phyloP scores from a whole-genome alignment of 2,888 invertebrate species.

The Pemphredon lugubris region DNA sequence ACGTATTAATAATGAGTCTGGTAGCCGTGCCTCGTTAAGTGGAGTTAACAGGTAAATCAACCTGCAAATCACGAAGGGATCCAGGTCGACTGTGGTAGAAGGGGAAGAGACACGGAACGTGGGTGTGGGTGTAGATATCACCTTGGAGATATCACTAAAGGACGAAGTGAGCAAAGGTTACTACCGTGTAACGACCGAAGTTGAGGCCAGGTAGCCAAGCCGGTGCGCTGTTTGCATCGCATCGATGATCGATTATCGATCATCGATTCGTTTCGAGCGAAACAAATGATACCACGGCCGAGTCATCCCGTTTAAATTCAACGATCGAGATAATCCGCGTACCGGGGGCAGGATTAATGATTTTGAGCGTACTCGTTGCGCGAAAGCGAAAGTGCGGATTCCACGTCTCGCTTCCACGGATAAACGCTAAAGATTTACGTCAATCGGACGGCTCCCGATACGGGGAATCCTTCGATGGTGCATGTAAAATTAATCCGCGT shows the following conservation, averaged over 20 bases:
- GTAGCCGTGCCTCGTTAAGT: slow-evolving; percentile 52
- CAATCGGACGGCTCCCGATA: neutral
- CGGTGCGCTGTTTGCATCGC: neutral
- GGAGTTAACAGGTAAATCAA: slow-evolving; percentile 54
- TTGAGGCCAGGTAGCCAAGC: too few species aligned
- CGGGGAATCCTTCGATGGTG: slow-evolving; percentile 1
- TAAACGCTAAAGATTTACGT: neutral
- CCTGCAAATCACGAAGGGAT: slow-evolving; percentile 44
- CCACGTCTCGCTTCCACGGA: neutral
- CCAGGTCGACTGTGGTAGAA: slow-evolving; percentile 22
- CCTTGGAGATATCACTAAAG: slow-evolving; percentile 16
- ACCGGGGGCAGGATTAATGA: too few species aligned
- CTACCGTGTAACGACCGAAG: slow-evolving; percentile 54
- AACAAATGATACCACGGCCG: too few species aligned
- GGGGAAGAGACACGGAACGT: slow-evolving; percentile 18
- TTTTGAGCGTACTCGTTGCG: neutral
- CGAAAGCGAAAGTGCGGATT: neutral
- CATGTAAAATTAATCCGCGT: slow-evolving; percentile 8
- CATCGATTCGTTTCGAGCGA: too few species aligned
- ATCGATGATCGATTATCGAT: neutral
- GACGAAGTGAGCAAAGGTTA: slow-evolving; percentile 49
- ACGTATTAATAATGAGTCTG: slow-evolving; percentile 53
- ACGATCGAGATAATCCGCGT: too few species aligned
- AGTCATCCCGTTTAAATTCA: too few species aligned
- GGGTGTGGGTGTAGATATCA: slow-evolving; percentile 42